Evolutionary conservation across 2,888 invertebrate species (phyloP).

Genomic region (Teleogryllus oceanicus): DNA sequence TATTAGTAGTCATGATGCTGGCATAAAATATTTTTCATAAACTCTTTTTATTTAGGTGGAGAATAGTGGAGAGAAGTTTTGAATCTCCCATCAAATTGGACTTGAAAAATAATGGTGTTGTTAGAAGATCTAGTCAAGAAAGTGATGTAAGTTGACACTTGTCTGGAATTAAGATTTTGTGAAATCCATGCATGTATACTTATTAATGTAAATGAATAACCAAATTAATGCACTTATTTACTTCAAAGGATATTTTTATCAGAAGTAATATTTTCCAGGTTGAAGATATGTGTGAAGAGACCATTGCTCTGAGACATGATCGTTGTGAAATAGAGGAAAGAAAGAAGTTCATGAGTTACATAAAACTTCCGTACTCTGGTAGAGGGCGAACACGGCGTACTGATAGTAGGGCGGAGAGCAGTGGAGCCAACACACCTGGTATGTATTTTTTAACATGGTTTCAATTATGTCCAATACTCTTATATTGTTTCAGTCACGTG

Average conservation of each 20-base stretch:
- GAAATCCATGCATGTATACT: too few relatives aligned
- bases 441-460: not conserved
- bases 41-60: slow-evolving; percentile 58
- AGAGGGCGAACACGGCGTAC: slow-evolving; percentile 57
- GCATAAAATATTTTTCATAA: too few relatives aligned
- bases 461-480: too few relatives aligned
- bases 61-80: slow-evolving; percentile 57
- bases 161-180: not conserved
- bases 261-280: slow-evolving; percentile 45
- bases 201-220: too few relatives aligned
- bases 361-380: slow-evolving; percentile 48
- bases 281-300: slow-evolving; percentile 78
- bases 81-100: slow-evolving; percentile 48
- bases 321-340: slow-evolving; percentile 77
- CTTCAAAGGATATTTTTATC: slow-evolving; percentile 36
- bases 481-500: too few relatives aligned
- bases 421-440: slow-evolving; percentile 70
- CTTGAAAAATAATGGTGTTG: slow-evolving; percentile 52
- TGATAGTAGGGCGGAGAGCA: slow-evolving; percentile 65
- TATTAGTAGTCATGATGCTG: not conserved
- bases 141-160: slow-evolving; percentile 50
- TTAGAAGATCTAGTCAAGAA: slow-evolving; percentile 54
- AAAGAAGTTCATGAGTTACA: slow-evolving; percentile 64
- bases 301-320: slow-evolving; percentile 67
- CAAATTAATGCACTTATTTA: slow-evolving; percentile 27